Conservation (phyloP, 2,888 invertebrate species). For the Galerucella pusilla region DNA sequence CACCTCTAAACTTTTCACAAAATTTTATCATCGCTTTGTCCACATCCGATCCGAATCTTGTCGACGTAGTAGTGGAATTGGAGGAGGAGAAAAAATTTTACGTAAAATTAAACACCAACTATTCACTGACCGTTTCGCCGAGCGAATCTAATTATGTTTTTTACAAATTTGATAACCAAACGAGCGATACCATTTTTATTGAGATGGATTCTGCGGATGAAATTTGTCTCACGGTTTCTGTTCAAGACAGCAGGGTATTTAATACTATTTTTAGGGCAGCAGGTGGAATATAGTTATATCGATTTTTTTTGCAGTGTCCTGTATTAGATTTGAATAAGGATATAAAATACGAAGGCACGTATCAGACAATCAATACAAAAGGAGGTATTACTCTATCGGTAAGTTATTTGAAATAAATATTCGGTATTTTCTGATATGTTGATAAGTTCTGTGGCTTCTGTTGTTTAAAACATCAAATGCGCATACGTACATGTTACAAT, state of each 20-base stretch:
- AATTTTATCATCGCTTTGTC: conserved; percentile 58
- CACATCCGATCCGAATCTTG: conserved; percentile 71
- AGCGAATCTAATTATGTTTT: conserved; percentile 72
- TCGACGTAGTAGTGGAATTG: conserved; percentile 72
- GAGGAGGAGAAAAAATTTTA: conserved; percentile 72
- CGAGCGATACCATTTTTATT: conserved; percentile 68
- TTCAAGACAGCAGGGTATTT: conserved; percentile 77
- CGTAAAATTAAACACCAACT: conserved; percentile 63
- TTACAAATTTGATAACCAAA: conserved; percentile 66
- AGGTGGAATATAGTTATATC: neutral
- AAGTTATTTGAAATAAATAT: conserved; percentile 57
- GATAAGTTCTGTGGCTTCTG: too few relatives aligned
- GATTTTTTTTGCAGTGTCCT: conserved; percentile 75
- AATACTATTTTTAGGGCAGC: neutral
- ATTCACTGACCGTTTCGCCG: conserved; percentile 65
- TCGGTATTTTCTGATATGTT: too few relatives aligned
- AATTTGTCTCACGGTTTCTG: conserved; percentile 81
- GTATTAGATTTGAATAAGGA: conserved; percentile 84
- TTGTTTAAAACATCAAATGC: too few relatives aligned
- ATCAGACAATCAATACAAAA: conserved; percentile 80
- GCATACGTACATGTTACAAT: too few relatives aligned
- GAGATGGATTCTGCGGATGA: conserved; percentile 74
- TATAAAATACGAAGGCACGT: conserved; percentile 79
- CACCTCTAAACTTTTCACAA: conserved; percentile 47
- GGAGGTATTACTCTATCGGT: conserved; percentile 83